Percentiles rank a stretch among this genome's conserved stretches.
These are phyloP conservation scores for Coracias cyanogaster DNA, from an alignment of 2,797 vertebrate species.

Conservation along the genomic window DNA sequence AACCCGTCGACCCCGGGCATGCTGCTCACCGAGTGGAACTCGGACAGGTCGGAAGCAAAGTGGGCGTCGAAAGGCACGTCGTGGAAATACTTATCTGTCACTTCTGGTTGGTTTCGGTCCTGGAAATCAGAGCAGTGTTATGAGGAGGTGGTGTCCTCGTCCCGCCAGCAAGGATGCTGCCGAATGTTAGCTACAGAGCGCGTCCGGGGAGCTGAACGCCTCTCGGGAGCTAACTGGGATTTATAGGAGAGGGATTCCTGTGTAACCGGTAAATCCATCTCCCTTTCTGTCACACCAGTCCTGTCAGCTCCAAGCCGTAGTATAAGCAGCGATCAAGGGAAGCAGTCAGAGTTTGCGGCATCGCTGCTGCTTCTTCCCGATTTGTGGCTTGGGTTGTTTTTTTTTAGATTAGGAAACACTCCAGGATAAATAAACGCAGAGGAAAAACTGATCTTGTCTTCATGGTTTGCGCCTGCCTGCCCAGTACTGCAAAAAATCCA, in stretches of 20 bases:
- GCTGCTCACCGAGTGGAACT: slow-evolving; percentile 85
- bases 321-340: background rate
- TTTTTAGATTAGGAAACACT: background rate
- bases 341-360: no score
- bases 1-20: slow-evolving; percentile 97
- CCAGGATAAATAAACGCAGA: background rate
- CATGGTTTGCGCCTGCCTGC: background rate
- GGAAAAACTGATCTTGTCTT: background rate
- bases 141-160: background rate
- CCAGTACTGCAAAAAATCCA: background rate
- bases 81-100: slow-evolving; percentile 91
- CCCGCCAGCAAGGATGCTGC: background rate
- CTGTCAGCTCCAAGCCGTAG: background rate
- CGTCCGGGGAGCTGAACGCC: background rate
- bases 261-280: background rate
- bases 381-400: background rate
- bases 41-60: slow-evolving; percentile 88
- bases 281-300: no score
- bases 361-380: background rate
- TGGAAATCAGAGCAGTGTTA: slow-evolving; percentile 33
- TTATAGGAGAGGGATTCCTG: background rate
- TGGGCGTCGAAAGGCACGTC: slow-evolving; percentile 96
- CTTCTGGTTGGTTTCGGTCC: slow-evolving; percentile 95
- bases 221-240: background rate
- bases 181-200: background rate